phyloP scores from a whole-genome alignment of 2,797 vertebrate genomes.

The Nasua narica region DNA sequence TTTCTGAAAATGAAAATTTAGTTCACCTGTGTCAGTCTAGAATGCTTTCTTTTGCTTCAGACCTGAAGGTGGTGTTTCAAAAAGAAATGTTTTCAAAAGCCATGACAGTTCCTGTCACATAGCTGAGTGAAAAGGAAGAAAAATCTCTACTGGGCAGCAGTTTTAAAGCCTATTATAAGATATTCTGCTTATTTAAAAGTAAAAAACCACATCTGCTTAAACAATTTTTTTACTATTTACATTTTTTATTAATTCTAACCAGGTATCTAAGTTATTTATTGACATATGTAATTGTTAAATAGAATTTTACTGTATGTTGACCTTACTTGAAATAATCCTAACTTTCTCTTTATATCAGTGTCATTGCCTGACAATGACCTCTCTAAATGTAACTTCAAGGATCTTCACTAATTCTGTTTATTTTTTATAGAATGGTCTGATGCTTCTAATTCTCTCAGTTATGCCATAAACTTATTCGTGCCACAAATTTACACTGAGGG shows the following conservation, averaged over 20 bases:
- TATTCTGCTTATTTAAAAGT: not conserved
- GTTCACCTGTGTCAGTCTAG: not conserved
- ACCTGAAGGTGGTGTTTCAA: not conserved
- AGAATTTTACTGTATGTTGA: not conserved
- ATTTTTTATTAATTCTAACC: not conserved
- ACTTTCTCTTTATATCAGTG: not conserved
- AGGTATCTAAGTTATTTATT: not conserved
- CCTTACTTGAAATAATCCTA: not conserved
- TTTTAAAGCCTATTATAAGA: not conserved
- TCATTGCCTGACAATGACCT: not conserved
- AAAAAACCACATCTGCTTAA: not conserved
- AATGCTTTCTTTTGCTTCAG: not conserved
- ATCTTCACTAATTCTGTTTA: not conserved
- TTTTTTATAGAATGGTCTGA: not conserved
- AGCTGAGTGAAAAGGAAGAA: not conserved
- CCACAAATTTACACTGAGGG: not conserved
- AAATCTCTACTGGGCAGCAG: not conserved
- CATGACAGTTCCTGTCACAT: not conserved
- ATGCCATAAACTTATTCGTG: not conserved
- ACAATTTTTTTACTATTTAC: not conserved
- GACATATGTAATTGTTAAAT: not conserved
- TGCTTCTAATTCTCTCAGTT: not conserved
- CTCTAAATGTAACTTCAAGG: not conserved
- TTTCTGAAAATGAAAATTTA: not conserved
- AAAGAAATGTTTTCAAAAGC: not conserved